Conservation (phyloP, 2,797 vertebrate genomes). For the Nannoperca australis region DNA sequence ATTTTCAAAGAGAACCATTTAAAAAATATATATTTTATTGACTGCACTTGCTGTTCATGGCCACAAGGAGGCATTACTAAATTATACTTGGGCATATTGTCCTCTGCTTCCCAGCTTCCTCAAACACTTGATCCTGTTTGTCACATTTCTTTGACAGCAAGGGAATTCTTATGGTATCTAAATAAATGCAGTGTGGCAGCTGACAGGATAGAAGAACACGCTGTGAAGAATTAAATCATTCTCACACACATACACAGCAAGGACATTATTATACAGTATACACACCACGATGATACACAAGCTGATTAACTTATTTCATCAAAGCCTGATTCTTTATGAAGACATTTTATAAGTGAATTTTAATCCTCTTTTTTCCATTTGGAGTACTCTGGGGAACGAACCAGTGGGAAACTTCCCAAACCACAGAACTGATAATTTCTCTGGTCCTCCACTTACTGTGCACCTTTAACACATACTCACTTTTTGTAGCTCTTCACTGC, state of each 20-base stretch:
- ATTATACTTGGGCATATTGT: neutral
- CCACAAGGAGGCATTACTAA: slow-evolving; percentile 18
- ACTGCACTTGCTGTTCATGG: neutral
- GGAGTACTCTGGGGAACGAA: too few relatives aligned
- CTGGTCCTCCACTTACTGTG: too few relatives aligned
- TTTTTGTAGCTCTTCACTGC: too few relatives aligned
- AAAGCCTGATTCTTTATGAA: too few relatives aligned
- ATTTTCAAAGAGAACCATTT: neutral
- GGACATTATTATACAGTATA: neutral
- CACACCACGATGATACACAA: neutral
- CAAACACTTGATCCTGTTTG: neutral
- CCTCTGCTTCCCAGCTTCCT: neutral
- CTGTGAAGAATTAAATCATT: neutral
- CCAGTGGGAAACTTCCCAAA: too few relatives aligned
- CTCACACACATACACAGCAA: slow-evolving; percentile 1
- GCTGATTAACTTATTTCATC: neutral
- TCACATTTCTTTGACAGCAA: neutral
- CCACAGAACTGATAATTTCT: too few relatives aligned
- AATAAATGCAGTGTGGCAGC: slow-evolving; percentile 1
- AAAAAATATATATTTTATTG: neutral
- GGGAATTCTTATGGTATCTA: neutral
- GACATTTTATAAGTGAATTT: too few relatives aligned
- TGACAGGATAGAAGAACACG: neutral
- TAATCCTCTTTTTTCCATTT: too few relatives aligned
- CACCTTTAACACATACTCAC: too few relatives aligned